Base-by-base conservation (phyloP, 2,797 vertebrate genomes). In the Pelobates cultripes region DNA sequence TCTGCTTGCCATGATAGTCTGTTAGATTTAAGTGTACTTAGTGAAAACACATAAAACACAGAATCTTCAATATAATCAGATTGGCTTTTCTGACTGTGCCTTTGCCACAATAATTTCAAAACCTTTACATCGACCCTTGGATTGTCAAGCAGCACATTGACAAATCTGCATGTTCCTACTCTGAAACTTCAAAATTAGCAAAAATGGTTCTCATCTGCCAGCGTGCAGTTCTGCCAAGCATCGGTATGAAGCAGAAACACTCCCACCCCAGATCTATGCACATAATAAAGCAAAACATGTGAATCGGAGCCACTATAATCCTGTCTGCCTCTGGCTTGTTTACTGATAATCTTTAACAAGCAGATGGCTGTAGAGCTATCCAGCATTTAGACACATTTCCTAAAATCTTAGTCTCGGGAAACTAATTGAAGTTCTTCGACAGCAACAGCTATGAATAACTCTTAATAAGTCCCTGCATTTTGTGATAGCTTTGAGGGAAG, bases 291-390 rank as follows among this genome's bases (percentile, higher is more conserved):
- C 41, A 72, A 71, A 77, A 51, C 81, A 75, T 75, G 77, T 83
- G 70, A 83, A 83, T 79, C 72, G 3, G 71, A 43, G 81, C 77
- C 61, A 43, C 77, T 43, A 66, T 75, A 79, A 79, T 79, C 81
- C 77, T n/a, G 57, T 8, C 76, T 43, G 71, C 76, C 71, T 43
- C 71, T 67, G 45, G 66, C 42, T 69, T 70, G 53, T 75, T 70
- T 68, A 79, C 69, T 79, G 66, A 75, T 83, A 83, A 83, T 83
- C 81, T 83, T 68, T 70, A 60, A 79, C 77, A 61, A 79, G 76
- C 76, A 79, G 77, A 83, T 83, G 81, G 71, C 44, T 75, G 55
- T 28, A 79, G 55, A 41, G 13, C 53, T 40, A 14, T 79, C 81
- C 77, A 83, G 60, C 66, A 55, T 75, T 75, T 76, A 74, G 73